Percentiles rank a stretch among this genome's conserved stretches.
Conservation (phyloP, 1,140 invertebrate genomes). For the Paracyclopina nana region DNA sequence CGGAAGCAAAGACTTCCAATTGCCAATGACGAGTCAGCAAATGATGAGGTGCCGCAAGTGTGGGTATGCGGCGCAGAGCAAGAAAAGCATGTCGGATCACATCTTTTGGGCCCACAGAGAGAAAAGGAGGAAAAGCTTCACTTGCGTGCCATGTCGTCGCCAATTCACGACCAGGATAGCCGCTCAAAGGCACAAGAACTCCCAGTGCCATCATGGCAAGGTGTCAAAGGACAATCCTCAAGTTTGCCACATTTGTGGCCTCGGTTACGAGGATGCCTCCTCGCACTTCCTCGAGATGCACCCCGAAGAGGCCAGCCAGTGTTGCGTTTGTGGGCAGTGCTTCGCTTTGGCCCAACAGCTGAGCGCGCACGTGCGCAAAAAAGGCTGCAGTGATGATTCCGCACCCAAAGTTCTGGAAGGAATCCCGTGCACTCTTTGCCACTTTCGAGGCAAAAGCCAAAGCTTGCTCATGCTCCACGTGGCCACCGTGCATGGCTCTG, state of each 20-base stretch:
- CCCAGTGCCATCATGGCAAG: background rate
- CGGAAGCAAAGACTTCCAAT: background rate
- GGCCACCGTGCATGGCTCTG: no score
- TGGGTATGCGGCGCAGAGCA: background rate
- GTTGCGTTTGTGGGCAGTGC: slow-evolving; percentile 1
- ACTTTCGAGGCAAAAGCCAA: no score
- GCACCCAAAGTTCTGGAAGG: no score
- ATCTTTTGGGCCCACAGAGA: background rate
- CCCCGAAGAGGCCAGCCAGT: background rate
- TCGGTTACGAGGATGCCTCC: background rate
- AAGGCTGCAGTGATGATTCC: background rate
- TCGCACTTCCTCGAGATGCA: background rate
- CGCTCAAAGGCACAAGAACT: background rate
- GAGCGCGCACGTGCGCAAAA: slow-evolving; percentile 1
- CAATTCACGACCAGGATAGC: background rate
- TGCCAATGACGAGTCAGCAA: background rate
- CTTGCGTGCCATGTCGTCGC: background rate
- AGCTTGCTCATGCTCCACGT: no score
- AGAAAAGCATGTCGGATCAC: background rate
- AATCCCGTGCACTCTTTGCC: no score
- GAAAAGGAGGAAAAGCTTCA: background rate
- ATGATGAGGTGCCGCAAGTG: background rate
- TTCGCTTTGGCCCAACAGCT: slow-evolving; percentile 4
- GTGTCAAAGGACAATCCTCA: background rate
- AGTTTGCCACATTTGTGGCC: background rate